phyloP scores from a whole-genome alignment of 2,888 invertebrate species.

The Drosophila stalkeri region DNA sequence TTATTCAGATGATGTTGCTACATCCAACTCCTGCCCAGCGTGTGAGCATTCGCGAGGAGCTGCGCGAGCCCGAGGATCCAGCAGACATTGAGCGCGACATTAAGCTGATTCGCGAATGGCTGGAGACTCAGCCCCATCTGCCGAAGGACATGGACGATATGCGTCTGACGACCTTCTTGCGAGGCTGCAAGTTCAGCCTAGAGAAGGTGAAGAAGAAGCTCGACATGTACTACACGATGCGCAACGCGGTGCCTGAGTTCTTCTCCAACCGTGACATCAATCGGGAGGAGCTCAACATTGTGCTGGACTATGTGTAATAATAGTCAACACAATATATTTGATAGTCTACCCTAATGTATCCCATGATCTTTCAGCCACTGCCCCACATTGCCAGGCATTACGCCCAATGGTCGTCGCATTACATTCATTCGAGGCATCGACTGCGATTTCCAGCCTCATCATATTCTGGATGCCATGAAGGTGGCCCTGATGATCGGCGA shows the following conservation, averaged over 20 bases:
- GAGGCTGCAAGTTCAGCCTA: constrained; percentile 94
- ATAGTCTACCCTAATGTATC: background rate
- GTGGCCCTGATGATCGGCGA: constrained; percentile 94
- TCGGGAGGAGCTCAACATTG: constrained; percentile 90
- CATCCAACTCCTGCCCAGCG: constrained; percentile 90
- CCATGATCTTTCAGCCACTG: constrained; percentile 87
- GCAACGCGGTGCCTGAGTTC: constrained; percentile 92
- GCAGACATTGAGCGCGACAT: constrained; percentile 88
- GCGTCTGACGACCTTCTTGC: constrained; percentile 92
- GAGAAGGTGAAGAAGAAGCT: constrained; percentile 94
- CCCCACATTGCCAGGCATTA: constrained; percentile 93
- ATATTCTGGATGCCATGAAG: constrained; percentile 92
- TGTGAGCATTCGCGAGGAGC: constrained; percentile 88
- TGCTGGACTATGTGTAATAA: constrained; percentile 90
- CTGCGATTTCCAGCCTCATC: constrained; percentile 89
- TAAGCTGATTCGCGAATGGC: constrained; percentile 89
- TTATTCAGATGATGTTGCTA: constrained; percentile 86
- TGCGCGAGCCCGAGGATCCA: constrained; percentile 87
- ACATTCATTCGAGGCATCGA: constrained; percentile 90
- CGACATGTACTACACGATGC: constrained; percentile 95
- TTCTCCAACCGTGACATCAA: constrained; percentile 91
- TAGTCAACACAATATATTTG: background rate
- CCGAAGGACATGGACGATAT: constrained; percentile 90
- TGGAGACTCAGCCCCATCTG: constrained; percentile 88
- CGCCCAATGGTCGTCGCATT: constrained; percentile 92